Evolutionary conservation across 2,888 invertebrate genomes (phyloP).

Genomic region (Schizaphis graminum): DNA sequence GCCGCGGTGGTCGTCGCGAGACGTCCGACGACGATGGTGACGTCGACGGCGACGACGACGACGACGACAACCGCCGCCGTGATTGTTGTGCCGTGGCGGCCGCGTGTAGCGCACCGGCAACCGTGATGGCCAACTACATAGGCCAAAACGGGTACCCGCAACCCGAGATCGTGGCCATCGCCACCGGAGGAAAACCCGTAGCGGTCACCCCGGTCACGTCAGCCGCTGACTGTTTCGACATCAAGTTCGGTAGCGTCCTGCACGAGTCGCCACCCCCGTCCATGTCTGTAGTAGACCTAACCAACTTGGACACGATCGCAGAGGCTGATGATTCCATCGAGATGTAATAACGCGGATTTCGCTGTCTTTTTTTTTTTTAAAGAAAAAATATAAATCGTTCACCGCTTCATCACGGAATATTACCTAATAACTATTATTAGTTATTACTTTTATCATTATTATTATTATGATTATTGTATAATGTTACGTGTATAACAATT

Average conservation of each 20-base stretch:
- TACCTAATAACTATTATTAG: background rate
- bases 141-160: constrained; percentile 65
- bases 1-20: constrained; percentile 14
- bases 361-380: background rate
- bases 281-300: constrained; percentile 46
- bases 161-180: constrained; percentile 67
- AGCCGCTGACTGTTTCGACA: constrained; percentile 64
- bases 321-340: constrained; percentile 52
- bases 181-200: constrained; percentile 66
- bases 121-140: constrained; percentile 61
- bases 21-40: background rate
- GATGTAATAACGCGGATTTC: constrained; percentile 7
- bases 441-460: background rate
- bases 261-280: background rate
- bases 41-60: background rate
- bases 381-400: background rate
- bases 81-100: constrained; percentile 36
- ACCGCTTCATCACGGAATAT: background rate
- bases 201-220: constrained; percentile 21
- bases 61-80: background rate
- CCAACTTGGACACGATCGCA: constrained; percentile 57
- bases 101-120: constrained; percentile 10
- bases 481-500: background rate
- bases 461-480: background rate
- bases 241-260: constrained; percentile 64